phyloP scores from a whole-genome alignment of 2,888 invertebrate species.

The Callimorpha dominula region DNA sequence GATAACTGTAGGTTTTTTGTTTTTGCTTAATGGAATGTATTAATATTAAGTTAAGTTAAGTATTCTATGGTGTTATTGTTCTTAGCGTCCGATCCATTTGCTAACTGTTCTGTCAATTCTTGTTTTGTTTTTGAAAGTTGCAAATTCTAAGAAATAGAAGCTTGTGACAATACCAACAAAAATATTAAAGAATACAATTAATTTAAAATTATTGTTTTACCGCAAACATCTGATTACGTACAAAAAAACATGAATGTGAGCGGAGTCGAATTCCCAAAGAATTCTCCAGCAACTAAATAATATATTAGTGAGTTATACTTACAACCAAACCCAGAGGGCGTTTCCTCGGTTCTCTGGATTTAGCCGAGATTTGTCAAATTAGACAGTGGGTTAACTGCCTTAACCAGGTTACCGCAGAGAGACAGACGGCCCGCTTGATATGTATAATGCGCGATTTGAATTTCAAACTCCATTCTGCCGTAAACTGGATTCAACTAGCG shows the following conservation, averaged over 20 bases:
- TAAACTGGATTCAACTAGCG: constrained; percentile 51
- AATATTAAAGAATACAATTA: too few species aligned
- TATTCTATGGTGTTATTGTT: too few species aligned
- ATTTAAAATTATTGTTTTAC: neutral
- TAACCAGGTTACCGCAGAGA: constrained; percentile 63
- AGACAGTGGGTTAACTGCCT: constrained; percentile 58
- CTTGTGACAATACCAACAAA: neutral
- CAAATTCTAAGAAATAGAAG: neutral
- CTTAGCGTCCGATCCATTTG: too few species aligned
- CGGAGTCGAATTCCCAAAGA: neutral
- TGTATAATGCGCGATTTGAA: constrained; percentile 68
- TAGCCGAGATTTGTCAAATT: constrained; percentile 65
- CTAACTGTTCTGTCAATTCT: too few species aligned
- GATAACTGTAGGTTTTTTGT: too few species aligned
- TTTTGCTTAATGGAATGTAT: too few species aligned
- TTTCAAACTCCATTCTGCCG: constrained; percentile 57
- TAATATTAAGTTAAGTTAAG: too few species aligned
- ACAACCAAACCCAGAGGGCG: constrained; percentile 11
- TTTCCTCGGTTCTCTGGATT: constrained; percentile 25
- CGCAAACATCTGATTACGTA: neutral
- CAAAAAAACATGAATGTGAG: neutral
- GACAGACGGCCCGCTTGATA: constrained; percentile 59
- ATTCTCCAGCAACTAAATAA: neutral
- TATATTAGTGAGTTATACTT: neutral
- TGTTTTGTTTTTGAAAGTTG: too few species aligned